Evolutionary conservation across 2,113 vertebrate species (phyloP), one percentile per base, ranked within the genome.

Genomic region (Mystacornis crossleyi): DNA sequence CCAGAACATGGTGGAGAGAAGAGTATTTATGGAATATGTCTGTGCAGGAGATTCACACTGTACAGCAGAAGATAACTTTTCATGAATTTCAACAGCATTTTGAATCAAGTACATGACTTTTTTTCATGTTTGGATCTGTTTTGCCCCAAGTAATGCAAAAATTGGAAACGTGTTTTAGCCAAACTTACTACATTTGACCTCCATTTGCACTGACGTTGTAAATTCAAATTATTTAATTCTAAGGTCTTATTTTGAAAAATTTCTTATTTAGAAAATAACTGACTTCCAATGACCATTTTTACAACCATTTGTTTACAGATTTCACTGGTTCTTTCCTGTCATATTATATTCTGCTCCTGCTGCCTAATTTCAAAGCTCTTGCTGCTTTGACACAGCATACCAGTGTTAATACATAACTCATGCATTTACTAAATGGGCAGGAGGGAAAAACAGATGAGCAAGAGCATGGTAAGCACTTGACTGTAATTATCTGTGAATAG

Each of bases 341-440:
- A 8, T 58, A 34, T 62, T 66, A 33, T 81, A 45, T 83, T 83
- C 72, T 24, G 18, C 19, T 81, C 77, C 47, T 42, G 60, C 51
- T 65, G 82, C 64, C 83, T 73, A 36, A 82, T 93, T 90, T 90
- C 85, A 93, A 93, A 95, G 65, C 65, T 70, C 73, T 90, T 57
- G 64, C 55, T 95, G 88, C 67, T 93, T 78, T 78, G 55, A 93
- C 75, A 79, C 61, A 73, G 67, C 69, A 83, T 84, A 83, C 72
- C 69, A 90, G 47, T n/a, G 82, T 81, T 93, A 97, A 95, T 81
- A 86, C 65, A 90, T 86, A 94, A 96, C 77, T 86, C 75, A 57
- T 29, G 92, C 74, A 57, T 73, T 86, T 88, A 74, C 91, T 91
- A 96, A 93, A 92, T 60, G 72, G 51, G 80, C 82, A 90, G 72